Conservation (phyloP, 2,113 vertebrate species). For the Pterophyllum scalare region DNA sequence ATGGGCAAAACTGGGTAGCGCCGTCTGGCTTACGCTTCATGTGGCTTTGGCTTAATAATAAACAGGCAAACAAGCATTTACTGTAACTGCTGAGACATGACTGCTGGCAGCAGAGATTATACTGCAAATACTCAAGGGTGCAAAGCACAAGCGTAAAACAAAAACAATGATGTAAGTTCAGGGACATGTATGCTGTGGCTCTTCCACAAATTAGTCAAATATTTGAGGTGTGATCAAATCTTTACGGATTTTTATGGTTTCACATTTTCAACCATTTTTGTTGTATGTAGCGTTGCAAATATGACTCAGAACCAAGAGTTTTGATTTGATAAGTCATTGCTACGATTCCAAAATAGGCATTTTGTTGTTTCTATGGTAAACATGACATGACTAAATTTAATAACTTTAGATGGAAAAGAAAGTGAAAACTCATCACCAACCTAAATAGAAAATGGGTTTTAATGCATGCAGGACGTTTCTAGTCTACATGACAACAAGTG, state of each 20-base stretch:
- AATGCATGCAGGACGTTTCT: too few species aligned
- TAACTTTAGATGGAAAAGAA: not conserved
- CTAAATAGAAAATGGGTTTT: not conserved
- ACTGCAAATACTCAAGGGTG: conserved; percentile 20
- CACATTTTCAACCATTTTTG: not conserved
- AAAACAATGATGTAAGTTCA: conserved; percentile 4
- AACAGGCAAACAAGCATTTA: conserved; percentile 4
- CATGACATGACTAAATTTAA: not conserved
- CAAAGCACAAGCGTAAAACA: conserved; percentile 10
- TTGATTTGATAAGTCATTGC: not conserved
- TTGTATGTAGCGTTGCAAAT: not conserved
- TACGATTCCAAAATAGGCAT: not conserved
- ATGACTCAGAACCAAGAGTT: not conserved
- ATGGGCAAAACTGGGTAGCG: not conserved
- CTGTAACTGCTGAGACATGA: conserved; percentile 22
- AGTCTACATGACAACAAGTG: too few species aligned
- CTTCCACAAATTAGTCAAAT: conserved; percentile 7
- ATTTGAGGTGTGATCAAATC: not conserved
- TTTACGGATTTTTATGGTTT: not conserved
- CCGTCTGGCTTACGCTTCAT: conserved; percentile 10
- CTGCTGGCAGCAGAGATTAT: not conserved
- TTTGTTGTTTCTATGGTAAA: not conserved
- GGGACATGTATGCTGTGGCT: not conserved
- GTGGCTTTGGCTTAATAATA: conserved; percentile 36
- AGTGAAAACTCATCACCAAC: not conserved